Conservation (phyloP, 2,797 vertebrate species). For the Mormyrops boulengeri region DNA sequence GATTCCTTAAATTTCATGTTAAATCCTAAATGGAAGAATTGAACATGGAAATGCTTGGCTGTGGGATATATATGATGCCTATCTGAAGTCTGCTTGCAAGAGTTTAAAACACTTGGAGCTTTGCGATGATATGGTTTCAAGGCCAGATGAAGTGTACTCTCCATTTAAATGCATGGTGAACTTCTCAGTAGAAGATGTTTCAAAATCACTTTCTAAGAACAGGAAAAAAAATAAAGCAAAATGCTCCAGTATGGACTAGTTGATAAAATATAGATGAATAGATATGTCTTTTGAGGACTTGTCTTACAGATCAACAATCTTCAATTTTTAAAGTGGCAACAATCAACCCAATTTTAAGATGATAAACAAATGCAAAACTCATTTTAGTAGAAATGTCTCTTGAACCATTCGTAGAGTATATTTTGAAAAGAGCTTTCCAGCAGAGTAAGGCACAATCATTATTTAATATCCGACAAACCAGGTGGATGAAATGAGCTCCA, state of each 20-base stretch:
- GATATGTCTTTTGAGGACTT: neutral
- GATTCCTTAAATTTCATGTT: neutral
- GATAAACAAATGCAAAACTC: neutral
- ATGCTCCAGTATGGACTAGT: neutral
- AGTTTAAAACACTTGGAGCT: neutral
- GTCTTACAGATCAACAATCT: neutral
- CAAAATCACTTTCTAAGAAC: neutral
- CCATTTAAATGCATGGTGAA: neutral
- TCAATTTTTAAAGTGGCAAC: neutral
- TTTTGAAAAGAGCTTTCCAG: conserved; percentile 2
- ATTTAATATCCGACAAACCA: neutral
- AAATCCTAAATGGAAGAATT: neutral
- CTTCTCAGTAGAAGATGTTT: neutral
- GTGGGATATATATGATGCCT: neutral
- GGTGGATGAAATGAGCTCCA: neutral
- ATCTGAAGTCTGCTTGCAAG: neutral
- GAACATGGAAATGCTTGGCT: neutral
- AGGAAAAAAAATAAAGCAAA: neutral
- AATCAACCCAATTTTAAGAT: neutral
- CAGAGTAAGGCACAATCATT: conserved; percentile 4
- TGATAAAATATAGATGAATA: neutral
- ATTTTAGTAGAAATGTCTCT: neutral
- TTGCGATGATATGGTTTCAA: neutral
- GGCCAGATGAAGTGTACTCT: neutral
- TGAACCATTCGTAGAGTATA: neutral